Base-by-base conservation (phyloP, 2,888 invertebrate species). In the Drosophila fungiperda region DNA sequence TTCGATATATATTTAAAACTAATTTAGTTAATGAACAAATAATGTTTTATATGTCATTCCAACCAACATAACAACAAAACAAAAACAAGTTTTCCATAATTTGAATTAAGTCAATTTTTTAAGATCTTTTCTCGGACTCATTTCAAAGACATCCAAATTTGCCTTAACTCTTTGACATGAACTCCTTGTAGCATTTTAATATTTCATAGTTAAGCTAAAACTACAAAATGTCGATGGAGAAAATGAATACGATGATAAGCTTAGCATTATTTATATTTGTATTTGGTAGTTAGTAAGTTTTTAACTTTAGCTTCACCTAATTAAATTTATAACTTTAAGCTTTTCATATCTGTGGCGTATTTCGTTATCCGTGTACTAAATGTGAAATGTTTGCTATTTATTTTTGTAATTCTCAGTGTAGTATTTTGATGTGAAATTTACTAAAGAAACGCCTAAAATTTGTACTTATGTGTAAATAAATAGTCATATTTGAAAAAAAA, bases 51-150 rank as follows among this genome's bases (percentile, higher is more conserved):
- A 80, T 72, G 68, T 62, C 29, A 49, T 73, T 76, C 59, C 52
- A 78, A 52, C 9, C 53, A 60, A 55, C 55, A 65, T 69, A 76
- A 49, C 40, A 62, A 90, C 89, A 90, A 87, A 90, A 87, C 87
- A 90, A 89, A 45, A 87, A 90, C 80, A 73, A 78, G 87, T 90
- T 87, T 90, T 87, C 87, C 89, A 90, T 80, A 72, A 55, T 58
- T 87, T 68, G 60, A 63, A 59, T 57, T 64, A 76, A 73, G 63
- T 59, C 49, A 36, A 42, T 73, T 66, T 60, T 67, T 62, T 62
- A 57, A 36, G 67, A 45, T 33, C 78, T 67, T 70, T 87, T 74
- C 45, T 82, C 78, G 87, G 75, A 63, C 53, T 23, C n/a, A 20
- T 26, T 48, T 55, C 32, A 68, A 67, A 26, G 66, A 66, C 63